Base-by-base conservation (phyloP, 2,113 vertebrate genomes). In the Pygoscelis antarcticus region DNA sequence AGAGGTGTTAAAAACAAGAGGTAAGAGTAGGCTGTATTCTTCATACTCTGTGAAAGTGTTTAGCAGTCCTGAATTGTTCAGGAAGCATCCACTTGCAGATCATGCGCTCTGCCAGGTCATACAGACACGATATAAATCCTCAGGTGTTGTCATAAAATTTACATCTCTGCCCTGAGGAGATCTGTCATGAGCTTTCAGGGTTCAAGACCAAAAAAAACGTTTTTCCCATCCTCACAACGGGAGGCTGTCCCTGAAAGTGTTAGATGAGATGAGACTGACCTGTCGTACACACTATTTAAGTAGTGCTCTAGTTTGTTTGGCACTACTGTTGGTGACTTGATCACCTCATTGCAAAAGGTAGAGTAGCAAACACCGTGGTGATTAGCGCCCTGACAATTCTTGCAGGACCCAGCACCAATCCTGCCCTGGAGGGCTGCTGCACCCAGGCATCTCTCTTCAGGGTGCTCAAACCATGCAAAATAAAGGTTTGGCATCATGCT, bases 261-360 rank as follows among this genome's bases (percentile, higher is more conserved):
- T 30, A 7, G 2, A 0, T 2, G 69, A n/a, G 7, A 10, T 3
- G 4, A 9, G 46, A 11, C 40, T 8, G 46, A 40, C 11, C 13
- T 18, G 26, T 32, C 5, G 3, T 36, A 7, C 7, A 6, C 11
- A 0, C 5, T 21, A 1, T 26, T 36, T n/a, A 25, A 22, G 18
- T 5, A 32, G 44, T 14, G 36, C 25, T 58, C 10, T 14, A 5
- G 29, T 30, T 55, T 10, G 30, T 72, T 65, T 25, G 51, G 10
- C 8, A 0, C 38, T 38, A 1, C 9, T 1, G 1, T 27, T 10
- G 34, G 40, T 40, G 66, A 29, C 29, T 40, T 30, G 55, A 34
- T 25, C 55, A 25, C 49, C 40, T 40, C 3, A 1, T 26, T 13
- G 40, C 38, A 30, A 25, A 38, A 40, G 15, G 46, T 25, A 7